phyloP scores from a whole-genome alignment of 1,140 invertebrate genomes.

The Drosophila dunni region DNA sequence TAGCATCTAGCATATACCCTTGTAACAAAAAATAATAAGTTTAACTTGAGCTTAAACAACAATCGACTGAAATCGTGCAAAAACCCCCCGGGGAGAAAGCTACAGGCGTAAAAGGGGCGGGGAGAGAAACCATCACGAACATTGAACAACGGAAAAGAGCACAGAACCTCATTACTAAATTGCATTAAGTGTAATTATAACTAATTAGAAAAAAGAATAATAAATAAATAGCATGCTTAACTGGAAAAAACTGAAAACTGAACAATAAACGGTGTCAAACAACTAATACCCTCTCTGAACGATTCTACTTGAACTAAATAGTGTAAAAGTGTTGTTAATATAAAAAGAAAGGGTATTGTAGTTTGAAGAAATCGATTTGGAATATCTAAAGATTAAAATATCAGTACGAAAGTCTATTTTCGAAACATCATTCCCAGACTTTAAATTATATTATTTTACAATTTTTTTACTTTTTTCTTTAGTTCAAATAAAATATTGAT shows the following conservation, averaged over 20 bases:
- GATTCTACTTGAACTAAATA: not conserved
- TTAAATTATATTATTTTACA: too few relatives aligned
- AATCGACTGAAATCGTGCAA: slow-evolving; percentile 48
- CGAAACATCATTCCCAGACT: too few relatives aligned
- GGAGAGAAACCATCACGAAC: slow-evolving; percentile 51
- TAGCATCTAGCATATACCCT: slow-evolving; percentile 39
- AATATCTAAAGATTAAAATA: too few relatives aligned
- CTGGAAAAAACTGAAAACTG: slow-evolving; percentile 13
- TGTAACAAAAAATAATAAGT: slow-evolving; percentile 57
- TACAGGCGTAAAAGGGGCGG: not conserved
- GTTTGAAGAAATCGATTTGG: too few relatives aligned
- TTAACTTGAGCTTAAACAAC: slow-evolving; percentile 57
- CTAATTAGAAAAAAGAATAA: slow-evolving; percentile 74
- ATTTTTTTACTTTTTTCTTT: too few relatives aligned
- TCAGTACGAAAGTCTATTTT: too few relatives aligned
- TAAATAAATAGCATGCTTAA: slow-evolving; percentile 36
- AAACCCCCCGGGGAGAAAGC: slow-evolving; percentile 52
- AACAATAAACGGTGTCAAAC: slow-evolving; percentile 5
- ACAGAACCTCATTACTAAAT: slow-evolving; percentile 76
- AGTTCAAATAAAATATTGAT: too few relatives aligned
- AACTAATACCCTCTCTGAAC: not conserved
- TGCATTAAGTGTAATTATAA: slow-evolving; percentile 83
- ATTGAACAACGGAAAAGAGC: slow-evolving; percentile 37
- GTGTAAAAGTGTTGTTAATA: not conserved
- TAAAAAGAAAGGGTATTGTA: too few relatives aligned